Conservation (phyloP, 1,140 invertebrate species). For the Augochlora pura region DNA sequence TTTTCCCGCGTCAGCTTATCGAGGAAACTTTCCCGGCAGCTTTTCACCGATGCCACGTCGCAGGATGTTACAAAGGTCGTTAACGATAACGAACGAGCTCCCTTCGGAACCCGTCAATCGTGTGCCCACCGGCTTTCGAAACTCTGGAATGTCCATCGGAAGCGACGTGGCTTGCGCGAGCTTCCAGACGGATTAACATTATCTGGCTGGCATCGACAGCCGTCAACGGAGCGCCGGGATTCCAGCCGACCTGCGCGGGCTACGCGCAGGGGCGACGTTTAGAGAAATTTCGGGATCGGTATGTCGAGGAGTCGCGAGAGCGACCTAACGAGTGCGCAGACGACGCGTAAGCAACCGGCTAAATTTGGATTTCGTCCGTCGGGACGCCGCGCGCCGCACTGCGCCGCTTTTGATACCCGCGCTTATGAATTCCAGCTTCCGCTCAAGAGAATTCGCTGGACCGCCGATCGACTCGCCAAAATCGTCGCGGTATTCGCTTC, state of each 20-base stretch:
- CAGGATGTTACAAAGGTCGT: conserved; percentile 54
- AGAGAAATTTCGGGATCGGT: not conserved
- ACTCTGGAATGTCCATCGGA: no score
- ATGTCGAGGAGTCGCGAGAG: conserved; percentile 35
- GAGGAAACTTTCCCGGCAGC: conserved; percentile 12
- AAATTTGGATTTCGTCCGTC: conserved; percentile 46
- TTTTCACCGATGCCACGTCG: not conserved
- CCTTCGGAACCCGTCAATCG: not conserved
- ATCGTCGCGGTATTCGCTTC: no score
- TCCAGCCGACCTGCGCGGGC: not conserved
- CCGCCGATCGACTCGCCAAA: not conserved
- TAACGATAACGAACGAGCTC: conserved; percentile 29
- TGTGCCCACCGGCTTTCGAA: no score
- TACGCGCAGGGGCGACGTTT: not conserved
- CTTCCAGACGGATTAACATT: not conserved
- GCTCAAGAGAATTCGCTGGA: conserved; percentile 18
- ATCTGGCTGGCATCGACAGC: not conserved
- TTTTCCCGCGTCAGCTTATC: conserved; percentile 42
- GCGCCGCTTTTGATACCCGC: conserved; percentile 13
- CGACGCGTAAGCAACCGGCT: conserved; percentile 36
- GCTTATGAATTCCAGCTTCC: conserved; percentile 46
- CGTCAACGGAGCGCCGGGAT: not conserved
- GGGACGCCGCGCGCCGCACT: not conserved
- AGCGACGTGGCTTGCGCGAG: no score
- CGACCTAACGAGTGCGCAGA: conserved; percentile 50